Evolutionary conservation across 2,113 vertebrate species (phyloP).

Genomic region (Montifringilla adamsi): DNA sequence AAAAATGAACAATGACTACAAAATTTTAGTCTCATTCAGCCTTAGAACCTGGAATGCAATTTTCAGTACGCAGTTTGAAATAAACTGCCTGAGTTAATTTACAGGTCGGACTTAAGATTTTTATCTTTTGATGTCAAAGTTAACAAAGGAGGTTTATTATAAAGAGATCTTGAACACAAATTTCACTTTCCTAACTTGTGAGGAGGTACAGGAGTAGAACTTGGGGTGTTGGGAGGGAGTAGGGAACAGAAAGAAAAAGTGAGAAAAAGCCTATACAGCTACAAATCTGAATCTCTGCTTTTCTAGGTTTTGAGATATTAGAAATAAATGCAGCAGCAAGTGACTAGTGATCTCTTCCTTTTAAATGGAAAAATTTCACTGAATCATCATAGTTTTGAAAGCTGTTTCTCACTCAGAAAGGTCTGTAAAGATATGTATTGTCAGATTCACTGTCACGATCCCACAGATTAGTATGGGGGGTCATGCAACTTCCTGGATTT

Average conservation of each 20-base stretch:
- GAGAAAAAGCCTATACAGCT: background rate
- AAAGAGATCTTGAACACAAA: background rate
- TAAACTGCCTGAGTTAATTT: background rate
- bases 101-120: background rate
- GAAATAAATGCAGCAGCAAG: background rate
- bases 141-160: background rate
- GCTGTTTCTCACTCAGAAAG: background rate
- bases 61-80: background rate
- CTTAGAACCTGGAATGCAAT: background rate
- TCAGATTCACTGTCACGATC: background rate
- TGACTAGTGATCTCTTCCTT: background rate
- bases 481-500: background rate
- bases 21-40: background rate
- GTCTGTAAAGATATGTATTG: background rate
- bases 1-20: background rate
- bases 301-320: background rate
- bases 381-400: background rate
- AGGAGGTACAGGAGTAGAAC: background rate
- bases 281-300: background rate
- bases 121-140: background rate
- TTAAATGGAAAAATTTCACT: background rate
- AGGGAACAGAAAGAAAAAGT: background rate
- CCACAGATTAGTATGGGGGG: background rate
- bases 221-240: fast-evolving
- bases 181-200: background rate